These are phyloP conservation scores for Albula goreensis DNA, from an alignment of 2,113 vertebrate species.

Conservation along the genomic window DNA sequence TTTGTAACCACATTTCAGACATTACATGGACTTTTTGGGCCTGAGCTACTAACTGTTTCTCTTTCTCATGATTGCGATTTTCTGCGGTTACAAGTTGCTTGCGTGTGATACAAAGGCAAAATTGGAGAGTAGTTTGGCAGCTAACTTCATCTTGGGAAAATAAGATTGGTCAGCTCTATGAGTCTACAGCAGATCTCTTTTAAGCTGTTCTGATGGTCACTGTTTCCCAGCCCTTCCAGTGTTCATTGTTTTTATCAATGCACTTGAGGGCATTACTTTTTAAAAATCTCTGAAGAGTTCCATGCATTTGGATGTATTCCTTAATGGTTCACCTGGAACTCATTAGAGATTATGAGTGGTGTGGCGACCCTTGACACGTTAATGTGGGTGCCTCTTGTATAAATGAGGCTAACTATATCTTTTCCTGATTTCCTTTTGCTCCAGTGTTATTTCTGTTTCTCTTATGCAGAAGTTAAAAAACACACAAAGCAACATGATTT, in stretches of 20 bases:
- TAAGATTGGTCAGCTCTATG: not conserved
- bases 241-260: not conserved
- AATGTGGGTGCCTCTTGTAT: not conserved
- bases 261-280: not conserved
- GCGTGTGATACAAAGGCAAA: not conserved
- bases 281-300: not conserved
- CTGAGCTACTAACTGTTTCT: not conserved
- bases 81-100: not conserved
- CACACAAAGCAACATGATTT: conserved; percentile 41
- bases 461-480: not conserved
- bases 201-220: not conserved
- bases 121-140: not conserved
- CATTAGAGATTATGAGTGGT: not conserved
- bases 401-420: not conserved
- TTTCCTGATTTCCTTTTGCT: conserved; percentile 1
- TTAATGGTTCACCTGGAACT: not conserved
- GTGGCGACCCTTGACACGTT: not conserved
- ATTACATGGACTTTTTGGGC: no score
- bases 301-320: not conserved
- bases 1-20: not conserved
- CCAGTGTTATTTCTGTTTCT: not conserved
- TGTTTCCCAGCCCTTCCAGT: not conserved
- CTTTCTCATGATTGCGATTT: not conserved
- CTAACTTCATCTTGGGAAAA: not conserved
- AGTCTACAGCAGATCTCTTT: not conserved